phyloP scores from a whole-genome alignment of 2,888 invertebrate genomes.

The Ichneumoninae sp. region DNA sequence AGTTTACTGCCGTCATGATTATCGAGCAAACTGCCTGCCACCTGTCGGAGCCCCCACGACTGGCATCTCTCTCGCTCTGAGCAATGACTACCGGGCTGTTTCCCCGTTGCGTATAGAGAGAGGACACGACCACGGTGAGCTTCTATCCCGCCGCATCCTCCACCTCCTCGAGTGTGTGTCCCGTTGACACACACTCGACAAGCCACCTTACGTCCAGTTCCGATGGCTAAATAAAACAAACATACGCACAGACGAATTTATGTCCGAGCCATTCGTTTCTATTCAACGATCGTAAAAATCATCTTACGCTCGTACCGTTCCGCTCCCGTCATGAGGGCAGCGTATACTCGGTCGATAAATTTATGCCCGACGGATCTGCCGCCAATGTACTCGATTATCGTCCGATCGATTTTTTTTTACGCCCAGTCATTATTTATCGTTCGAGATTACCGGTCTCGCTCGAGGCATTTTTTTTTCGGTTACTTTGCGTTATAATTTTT shows the following conservation, averaged over 20 bases:
- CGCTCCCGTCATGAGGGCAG: constrained; percentile 12
- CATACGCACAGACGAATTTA: constrained; percentile 55
- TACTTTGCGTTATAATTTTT: background rate
- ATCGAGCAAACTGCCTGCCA: constrained; percentile 84
- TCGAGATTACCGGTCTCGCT: background rate
- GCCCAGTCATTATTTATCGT: constrained; percentile 35
- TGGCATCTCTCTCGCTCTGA: constrained; percentile 43
- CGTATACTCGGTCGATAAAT: constrained; percentile 10
- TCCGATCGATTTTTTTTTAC: background rate
- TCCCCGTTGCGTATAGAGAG: constrained; percentile 34
- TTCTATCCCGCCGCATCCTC: constrained; percentile 46
- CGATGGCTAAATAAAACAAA: constrained; percentile 58
- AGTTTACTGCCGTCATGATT: constrained; percentile 86
- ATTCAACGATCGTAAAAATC: constrained; percentile 63
- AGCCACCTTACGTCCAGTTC: constrained; percentile 18
- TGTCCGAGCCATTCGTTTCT: constrained; percentile 25
- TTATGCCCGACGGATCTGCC: constrained; percentile 15
- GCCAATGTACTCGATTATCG: constrained; percentile 20
- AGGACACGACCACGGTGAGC: constrained; percentile 52
- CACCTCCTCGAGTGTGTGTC: background rate
- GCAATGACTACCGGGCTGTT: constrained; percentile 61
- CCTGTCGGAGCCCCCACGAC: constrained; percentile 82
- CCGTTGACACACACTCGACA: constrained; percentile 24
- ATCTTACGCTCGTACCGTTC: constrained; percentile 24
- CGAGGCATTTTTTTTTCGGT: background rate